phyloP scores from a whole-genome alignment of 1,140 invertebrate genomes.

The Cydia strobilella region DNA sequence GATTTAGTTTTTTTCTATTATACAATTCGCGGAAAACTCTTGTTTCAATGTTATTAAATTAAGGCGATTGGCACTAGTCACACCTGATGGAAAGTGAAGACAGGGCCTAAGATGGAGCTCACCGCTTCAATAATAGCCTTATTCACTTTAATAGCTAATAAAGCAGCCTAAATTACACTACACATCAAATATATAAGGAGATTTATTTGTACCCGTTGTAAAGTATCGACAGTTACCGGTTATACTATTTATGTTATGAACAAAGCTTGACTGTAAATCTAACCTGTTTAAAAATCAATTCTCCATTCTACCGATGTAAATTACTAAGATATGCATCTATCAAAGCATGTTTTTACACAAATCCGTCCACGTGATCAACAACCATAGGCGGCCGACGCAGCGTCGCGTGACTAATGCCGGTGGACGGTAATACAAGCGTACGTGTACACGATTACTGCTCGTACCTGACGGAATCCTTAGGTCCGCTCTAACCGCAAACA shows the following conservation, averaged over 20 bases:
- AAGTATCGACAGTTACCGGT: too few species aligned
- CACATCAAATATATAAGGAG: too few species aligned
- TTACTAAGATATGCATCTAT: not conserved
- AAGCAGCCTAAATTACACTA: too few species aligned
- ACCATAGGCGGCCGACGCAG: not conserved
- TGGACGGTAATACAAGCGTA: not conserved
- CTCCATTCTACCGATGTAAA: not conserved
- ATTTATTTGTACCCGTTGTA: too few species aligned
- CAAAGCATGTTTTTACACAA: slow-evolving; percentile 13
- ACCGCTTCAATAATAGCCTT: too few species aligned
- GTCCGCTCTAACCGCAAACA: slow-evolving; percentile 15
- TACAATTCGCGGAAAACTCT: too few species aligned
- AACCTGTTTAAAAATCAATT: not conserved
- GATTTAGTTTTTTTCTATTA: too few species aligned
- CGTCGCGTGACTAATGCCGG: not conserved
- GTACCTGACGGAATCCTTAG: slow-evolving; percentile 18
- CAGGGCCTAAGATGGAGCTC: too few species aligned
- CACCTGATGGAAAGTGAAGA: too few species aligned
- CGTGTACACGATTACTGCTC: not conserved
- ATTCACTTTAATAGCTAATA: too few species aligned
- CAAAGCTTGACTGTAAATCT: not conserved
- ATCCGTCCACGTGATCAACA: slow-evolving; percentile 7
- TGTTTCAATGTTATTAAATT: too few species aligned
- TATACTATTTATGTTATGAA: not conserved
- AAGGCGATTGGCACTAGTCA: too few species aligned